phyloP scores from a whole-genome alignment of 2,888 invertebrate species.

The Cabera pusaria region DNA sequence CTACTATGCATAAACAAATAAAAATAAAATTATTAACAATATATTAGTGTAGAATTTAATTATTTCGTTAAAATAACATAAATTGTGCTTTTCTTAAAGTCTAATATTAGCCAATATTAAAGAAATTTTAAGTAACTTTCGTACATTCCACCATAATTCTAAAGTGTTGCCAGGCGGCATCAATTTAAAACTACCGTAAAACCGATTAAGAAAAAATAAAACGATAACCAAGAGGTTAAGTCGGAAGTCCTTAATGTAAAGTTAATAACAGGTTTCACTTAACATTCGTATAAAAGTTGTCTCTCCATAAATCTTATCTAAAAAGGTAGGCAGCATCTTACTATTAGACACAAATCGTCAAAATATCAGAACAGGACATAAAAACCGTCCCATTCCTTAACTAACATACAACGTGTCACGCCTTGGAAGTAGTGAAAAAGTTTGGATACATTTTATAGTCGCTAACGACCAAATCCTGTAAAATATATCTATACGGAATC shows the following conservation, averaged over 20 bases:
- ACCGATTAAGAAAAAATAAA: constrained; percentile 40
- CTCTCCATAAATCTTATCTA: constrained; percentile 82
- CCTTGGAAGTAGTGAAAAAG: constrained; percentile 67
- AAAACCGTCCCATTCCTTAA: constrained; percentile 59
- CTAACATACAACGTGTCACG: constrained; percentile 58
- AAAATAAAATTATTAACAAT: constrained; percentile 80
- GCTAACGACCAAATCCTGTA: constrained; percentile 34
- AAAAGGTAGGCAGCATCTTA: constrained; percentile 74
- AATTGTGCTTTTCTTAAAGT: constrained; percentile 78
- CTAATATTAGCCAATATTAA: constrained; percentile 76
- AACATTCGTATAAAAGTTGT: constrained; percentile 83
- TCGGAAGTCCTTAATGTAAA: constrained; percentile 77
- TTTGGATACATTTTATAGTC: constrained; percentile 64
- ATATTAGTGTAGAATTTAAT: constrained; percentile 71
- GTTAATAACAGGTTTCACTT: constrained; percentile 80
- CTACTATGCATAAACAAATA: constrained; percentile 63
- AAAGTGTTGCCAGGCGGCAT: constrained; percentile 51
- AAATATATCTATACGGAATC: constrained; percentile 19
- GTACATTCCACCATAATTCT: constrained; percentile 38
- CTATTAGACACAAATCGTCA: constrained; percentile 36
- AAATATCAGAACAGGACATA: constrained; percentile 50
- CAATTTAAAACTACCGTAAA: constrained; percentile 38
- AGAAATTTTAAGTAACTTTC: constrained; percentile 41
- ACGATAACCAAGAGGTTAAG: constrained; percentile 64
- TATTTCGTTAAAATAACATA: constrained; percentile 66